Evolutionary conservation across 2,113 vertebrate species (phyloP).

Genomic region (Glaucomys volans): DNA sequence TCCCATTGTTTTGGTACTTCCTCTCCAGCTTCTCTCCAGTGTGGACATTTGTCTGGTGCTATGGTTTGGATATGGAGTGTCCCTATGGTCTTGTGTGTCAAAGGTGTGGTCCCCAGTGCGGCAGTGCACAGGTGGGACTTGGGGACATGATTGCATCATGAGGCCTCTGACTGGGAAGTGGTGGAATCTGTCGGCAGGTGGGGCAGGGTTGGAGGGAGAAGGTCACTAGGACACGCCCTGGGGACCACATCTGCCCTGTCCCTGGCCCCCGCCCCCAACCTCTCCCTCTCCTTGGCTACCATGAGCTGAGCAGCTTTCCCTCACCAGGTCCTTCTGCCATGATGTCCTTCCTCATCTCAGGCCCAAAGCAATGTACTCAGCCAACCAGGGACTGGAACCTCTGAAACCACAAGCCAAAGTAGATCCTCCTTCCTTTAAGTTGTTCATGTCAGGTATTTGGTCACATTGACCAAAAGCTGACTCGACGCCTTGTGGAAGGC

Average conservation of each 20-base stretch:
- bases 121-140: not conserved
- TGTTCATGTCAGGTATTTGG: not conserved
- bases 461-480: not conserved
- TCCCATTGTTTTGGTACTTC: no score
- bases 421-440: not conserved
- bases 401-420: not conserved
- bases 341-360: not conserved
- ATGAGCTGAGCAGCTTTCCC: not conserved
- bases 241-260: not conserved
- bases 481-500: accelerated
- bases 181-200: no score
- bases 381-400: no score
- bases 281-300: not conserved
- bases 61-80: not conserved
- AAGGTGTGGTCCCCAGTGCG: not conserved
- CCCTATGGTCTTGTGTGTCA: not conserved
- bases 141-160: no score
- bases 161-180: not conserved
- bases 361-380: not conserved
- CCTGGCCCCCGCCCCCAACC: no score
- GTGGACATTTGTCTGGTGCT: not conserved
- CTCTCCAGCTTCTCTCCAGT: no score
- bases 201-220: not conserved
- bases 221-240: no score
- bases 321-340: no score